Conservation (phyloP, 2,113 vertebrate species). For the Otis tarda region DNA sequence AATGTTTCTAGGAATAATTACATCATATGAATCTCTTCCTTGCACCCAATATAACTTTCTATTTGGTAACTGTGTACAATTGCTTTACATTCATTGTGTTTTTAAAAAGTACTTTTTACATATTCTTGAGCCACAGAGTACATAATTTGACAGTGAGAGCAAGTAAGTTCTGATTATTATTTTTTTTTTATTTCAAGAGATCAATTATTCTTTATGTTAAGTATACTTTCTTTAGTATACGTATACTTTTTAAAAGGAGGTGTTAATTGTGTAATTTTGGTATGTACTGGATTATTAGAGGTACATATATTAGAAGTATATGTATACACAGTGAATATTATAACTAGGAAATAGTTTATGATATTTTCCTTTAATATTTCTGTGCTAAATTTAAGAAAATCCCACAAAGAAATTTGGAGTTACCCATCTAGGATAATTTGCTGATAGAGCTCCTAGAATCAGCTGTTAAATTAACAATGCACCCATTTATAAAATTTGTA, state of each 20-base stretch:
- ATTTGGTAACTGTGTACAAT: background rate
- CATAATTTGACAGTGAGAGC: background rate
- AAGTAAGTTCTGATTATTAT: background rate
- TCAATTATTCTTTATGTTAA: conserved; percentile 58
- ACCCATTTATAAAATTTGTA: conserved; percentile 63
- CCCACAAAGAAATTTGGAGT: conserved; percentile 46
- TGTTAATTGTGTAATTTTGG: conserved; percentile 15
- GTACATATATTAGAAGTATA: background rate
- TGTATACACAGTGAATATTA: background rate
- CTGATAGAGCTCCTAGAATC: conserved; percentile 74
- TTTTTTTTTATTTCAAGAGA: background rate
- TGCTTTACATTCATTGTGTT: background rate
- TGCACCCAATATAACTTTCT: background rate
- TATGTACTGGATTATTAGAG: conserved; percentile 63
- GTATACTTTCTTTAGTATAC: conserved; percentile 33
- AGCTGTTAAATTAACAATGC: conserved; percentile 74
- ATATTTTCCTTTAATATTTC: conserved; percentile 11
- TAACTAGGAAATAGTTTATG: conserved; percentile 36
- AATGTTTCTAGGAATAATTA: background rate
- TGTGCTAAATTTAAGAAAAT: conserved; percentile 10
- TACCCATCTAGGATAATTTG: conserved; percentile 64
- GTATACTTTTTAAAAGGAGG: background rate
- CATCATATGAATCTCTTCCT: background rate
- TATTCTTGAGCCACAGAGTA: background rate
- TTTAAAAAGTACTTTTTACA: background rate